Conservation (phyloP, 2,888 invertebrate species). For the Malacosoma neustria region DNA sequence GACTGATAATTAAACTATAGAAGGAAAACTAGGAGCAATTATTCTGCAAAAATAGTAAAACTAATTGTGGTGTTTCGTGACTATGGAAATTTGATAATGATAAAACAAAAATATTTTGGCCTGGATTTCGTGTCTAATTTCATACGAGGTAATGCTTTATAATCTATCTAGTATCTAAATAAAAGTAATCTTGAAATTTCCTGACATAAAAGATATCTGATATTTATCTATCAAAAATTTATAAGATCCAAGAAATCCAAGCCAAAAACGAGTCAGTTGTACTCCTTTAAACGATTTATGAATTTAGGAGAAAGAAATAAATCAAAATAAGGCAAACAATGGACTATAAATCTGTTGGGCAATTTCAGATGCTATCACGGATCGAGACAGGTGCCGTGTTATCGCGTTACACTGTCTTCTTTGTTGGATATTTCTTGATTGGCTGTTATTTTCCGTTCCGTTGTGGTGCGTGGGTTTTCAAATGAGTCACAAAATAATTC, state of each 20-base stretch:
- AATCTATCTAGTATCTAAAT: too few relatives aligned
- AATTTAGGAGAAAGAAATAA: conserved; percentile 48
- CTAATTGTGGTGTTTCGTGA: too few relatives aligned
- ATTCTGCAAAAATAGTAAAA: too few relatives aligned
- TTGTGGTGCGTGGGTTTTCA: neutral
- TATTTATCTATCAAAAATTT: neutral
- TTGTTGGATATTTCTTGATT: neutral
- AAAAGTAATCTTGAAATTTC: too few relatives aligned
- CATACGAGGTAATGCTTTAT: too few relatives aligned
- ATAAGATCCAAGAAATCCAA: neutral
- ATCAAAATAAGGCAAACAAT: conserved; percentile 55
- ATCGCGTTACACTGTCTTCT: conserved; percentile 11
- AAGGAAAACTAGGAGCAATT: too few relatives aligned
- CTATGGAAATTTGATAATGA: too few relatives aligned
- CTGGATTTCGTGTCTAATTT: too few relatives aligned
- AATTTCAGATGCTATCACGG: conserved; percentile 59
- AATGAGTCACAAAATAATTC: too few relatives aligned
- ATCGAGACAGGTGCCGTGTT: conserved; percentile 39
- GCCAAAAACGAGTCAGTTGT: neutral
- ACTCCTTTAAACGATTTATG: conserved; percentile 24
- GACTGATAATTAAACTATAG: too few relatives aligned
- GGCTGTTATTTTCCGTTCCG: neutral
- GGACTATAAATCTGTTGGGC: conserved; percentile 51
- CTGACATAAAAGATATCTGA: too few relatives aligned
- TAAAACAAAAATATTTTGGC: too few relatives aligned